Conservation (phyloP, 1,140 invertebrate species). For the Drosophila burlai region DNA sequence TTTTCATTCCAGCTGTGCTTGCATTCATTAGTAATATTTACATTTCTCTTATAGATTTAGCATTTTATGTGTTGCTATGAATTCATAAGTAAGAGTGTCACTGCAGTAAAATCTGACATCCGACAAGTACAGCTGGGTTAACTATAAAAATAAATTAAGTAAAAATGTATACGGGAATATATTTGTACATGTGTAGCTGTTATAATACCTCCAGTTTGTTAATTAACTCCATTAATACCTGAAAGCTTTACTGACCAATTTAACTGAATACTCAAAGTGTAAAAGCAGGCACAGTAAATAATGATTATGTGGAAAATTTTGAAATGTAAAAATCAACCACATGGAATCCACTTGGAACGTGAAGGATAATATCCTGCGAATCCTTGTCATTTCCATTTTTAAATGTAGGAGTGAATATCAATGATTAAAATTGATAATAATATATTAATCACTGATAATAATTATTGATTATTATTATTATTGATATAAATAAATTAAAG, state of each 20-base stretch:
- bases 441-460: too few species aligned
- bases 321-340: too few species aligned
- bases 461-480: too few species aligned
- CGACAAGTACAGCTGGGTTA: not conserved
- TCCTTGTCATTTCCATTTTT: too few species aligned
- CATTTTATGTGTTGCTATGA: constrained; percentile 6
- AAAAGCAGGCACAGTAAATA: too few species aligned
- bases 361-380: too few species aligned
- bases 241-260: not conserved
- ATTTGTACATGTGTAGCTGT: not conserved
- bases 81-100: constrained; percentile 12
- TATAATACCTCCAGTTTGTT: not conserved
- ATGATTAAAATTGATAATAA: too few species aligned
- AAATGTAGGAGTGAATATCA: too few species aligned
- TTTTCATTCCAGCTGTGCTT: constrained; percentile 13
- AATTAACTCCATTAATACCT: not conserved
- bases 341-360: too few species aligned
- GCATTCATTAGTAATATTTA: constrained; percentile 11
- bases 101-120: constrained; percentile 11
- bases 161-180: not conserved
- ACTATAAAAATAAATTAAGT: not conserved
- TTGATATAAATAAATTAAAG: too few species aligned
- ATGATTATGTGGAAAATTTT: too few species aligned
- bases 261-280: not conserved
- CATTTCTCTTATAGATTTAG: constrained; percentile 16